Conservation (phyloP, 2,888 invertebrate genomes). For the Aspidiotus rigidus region DNA sequence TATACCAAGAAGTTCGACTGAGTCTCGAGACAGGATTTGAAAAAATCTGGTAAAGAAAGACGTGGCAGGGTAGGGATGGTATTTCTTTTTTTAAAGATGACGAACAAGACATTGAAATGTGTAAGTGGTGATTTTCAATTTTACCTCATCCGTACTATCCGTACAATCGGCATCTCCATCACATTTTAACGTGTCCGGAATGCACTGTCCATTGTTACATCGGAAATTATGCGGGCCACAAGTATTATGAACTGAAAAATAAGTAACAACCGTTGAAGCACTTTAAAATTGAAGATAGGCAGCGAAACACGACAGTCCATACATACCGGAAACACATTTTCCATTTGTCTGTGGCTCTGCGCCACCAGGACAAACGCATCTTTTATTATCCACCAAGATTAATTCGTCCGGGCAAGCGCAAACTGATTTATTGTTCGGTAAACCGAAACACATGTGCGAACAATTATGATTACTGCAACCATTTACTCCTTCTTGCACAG, state of each 20-base stretch:
- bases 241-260: conserved; percentile 47
- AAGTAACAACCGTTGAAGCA: background rate
- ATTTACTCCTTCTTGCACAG: conserved; percentile 64
- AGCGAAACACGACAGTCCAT: background rate
- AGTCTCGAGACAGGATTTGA: no score
- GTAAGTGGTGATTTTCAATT: conserved; percentile 10
- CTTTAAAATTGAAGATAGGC: background rate
- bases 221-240: conserved; percentile 51
- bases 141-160: conserved; percentile 53
- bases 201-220: conserved; percentile 51
- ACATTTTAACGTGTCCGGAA: conserved; percentile 54
- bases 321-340: conserved; percentile 52
- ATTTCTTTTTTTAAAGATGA: background rate
- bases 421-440: conserved; percentile 53
- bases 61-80: no score
- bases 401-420: conserved; percentile 78
- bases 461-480: conserved; percentile 59
- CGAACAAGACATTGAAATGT: background rate
- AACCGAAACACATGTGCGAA: conserved; percentile 66
- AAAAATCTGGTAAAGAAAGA: no score
- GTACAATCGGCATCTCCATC: conserved; percentile 61
- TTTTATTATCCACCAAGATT: conserved; percentile 46
- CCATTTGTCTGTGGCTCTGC: conserved; percentile 54
- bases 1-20: no score
- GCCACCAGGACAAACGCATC: conserved; percentile 69